phyloP scores from a whole-genome alignment of 2,113 vertebrate genomes.

The Mesocricetus auratus region DNA sequence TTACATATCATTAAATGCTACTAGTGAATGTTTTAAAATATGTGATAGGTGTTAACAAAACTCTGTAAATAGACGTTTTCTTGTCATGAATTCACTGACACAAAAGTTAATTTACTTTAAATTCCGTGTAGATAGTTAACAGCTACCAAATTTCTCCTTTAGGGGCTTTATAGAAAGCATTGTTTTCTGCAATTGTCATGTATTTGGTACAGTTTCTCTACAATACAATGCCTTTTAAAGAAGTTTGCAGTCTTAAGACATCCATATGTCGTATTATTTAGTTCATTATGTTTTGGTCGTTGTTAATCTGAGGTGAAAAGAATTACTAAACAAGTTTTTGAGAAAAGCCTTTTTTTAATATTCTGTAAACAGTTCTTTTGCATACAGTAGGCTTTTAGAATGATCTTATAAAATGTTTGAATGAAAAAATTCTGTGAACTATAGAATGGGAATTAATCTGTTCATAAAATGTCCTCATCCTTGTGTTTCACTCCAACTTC shows the following conservation, averaged over 20 bases:
- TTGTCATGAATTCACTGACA: not conserved
- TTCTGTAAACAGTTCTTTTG: not conserved
- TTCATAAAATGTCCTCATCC: conserved; percentile 21
- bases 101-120: conserved; percentile 50
- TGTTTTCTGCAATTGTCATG: not conserved
- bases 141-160: conserved; percentile 50
- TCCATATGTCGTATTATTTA: conserved; percentile 9
- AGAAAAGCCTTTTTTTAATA: not conserved
- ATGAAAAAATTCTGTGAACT: not conserved
- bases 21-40: not conserved
- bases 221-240: not conserved
- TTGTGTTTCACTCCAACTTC: conserved; percentile 10
- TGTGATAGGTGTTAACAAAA: conserved; percentile 18
- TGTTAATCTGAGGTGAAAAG: conserved; percentile 39
- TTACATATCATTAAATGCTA: not conserved
- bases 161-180: conserved; percentile 17
- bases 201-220: not conserved
- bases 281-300: conserved; percentile 17
- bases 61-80: not conserved
- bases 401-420: conserved; percentile 31
- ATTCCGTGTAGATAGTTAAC: conserved; percentile 32
- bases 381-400: conserved; percentile 26
- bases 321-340: conserved; percentile 17
- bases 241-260: not conserved
- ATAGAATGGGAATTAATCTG: not conserved